phyloP scores from a whole-genome alignment of 1,140 invertebrate genomes.

The Telenomus remus region DNA sequence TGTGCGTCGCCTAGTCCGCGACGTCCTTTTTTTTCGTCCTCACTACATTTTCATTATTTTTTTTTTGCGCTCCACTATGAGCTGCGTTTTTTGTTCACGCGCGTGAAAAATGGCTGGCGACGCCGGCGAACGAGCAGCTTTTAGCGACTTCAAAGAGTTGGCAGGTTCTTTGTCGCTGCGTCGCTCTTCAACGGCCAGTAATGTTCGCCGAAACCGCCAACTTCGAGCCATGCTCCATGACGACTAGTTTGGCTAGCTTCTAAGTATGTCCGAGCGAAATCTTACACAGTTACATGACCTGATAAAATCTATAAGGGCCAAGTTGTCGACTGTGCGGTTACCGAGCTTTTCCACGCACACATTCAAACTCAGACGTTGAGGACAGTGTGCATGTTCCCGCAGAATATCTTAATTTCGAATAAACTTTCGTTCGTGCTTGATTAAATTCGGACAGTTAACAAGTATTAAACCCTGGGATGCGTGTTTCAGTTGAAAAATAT shows the following conservation, averaged over 20 bases:
- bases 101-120: slow-evolving; percentile 41
- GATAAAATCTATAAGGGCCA: slow-evolving; percentile 54
- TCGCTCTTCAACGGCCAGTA: slow-evolving; percentile 26
- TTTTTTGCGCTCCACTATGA: slow-evolving; percentile 39
- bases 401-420: too few relatives aligned
- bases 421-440: too few relatives aligned
- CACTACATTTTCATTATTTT: slow-evolving; percentile 23
- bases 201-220: slow-evolving; percentile 47
- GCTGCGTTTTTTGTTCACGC: slow-evolving; percentile 50
- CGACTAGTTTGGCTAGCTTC: slow-evolving; percentile 42
- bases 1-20: slow-evolving; percentile 16
- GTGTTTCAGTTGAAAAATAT: too few relatives aligned
- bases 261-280: slow-evolving; percentile 35
- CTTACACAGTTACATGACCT: slow-evolving; percentile 46
- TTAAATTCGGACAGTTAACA: too few relatives aligned
- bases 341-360: slow-evolving; percentile 3
- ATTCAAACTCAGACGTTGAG: slow-evolving; percentile 10
- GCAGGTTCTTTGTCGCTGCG: slow-evolving; percentile 48
- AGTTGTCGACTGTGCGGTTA: slow-evolving; percentile 39
- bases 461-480: too few relatives aligned
- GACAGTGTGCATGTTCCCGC: background rate
- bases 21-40: slow-evolving; percentile 12
- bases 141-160: slow-evolving; percentile 71
- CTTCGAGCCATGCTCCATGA: slow-evolving; percentile 26
- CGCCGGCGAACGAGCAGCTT: slow-evolving; percentile 61